These are phyloP conservation scores for Endotricha flammealis DNA, from an alignment of 2,888 invertebrate genomes.

Conservation along the genomic window DNA sequence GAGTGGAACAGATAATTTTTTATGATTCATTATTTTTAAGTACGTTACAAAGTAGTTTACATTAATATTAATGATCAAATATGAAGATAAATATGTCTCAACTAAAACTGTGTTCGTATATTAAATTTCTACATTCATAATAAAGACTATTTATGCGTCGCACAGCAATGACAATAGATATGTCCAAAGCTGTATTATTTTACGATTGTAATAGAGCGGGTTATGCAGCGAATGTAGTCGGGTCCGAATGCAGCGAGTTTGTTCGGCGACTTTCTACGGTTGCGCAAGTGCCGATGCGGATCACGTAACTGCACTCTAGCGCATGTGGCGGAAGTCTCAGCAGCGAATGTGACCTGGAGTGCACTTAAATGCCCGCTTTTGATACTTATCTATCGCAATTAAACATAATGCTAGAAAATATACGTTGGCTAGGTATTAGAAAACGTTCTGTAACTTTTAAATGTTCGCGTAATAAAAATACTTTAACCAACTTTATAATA, in stretches of 20 bases:
- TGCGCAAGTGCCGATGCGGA: slow-evolving; percentile 70
- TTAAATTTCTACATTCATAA: too few species aligned
- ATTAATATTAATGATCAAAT: too few species aligned
- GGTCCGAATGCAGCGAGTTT: slow-evolving; percentile 64
- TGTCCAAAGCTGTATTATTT: slow-evolving; percentile 42
- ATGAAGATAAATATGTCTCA: too few species aligned
- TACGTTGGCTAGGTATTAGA: too few species aligned
- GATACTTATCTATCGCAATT: slow-evolving; percentile 2
- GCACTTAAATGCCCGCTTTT: slow-evolving; percentile 16
- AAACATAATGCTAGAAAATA: slow-evolving; percentile 1
- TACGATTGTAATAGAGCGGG: slow-evolving; percentile 52
- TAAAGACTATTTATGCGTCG: too few species aligned
- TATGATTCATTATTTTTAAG: too few species aligned
- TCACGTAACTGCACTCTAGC: slow-evolving; percentile 71
- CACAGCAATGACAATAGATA: slow-evolving; percentile 36
- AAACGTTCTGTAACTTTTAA: too few species aligned
- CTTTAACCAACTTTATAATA: neutral
- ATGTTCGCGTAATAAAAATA: neutral
- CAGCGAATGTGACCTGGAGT: slow-evolving; percentile 60
- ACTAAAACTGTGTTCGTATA: too few species aligned
- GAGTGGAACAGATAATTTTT: too few species aligned
- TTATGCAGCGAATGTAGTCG: slow-evolving; percentile 52
- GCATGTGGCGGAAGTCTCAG: slow-evolving; percentile 71
- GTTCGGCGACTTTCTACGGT: slow-evolving; percentile 68
- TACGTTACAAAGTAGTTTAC: too few species aligned